Evolutionary conservation across 2,113 vertebrate species (phyloP).

Genomic region (Cryptomyrus ogoouensis): DNA sequence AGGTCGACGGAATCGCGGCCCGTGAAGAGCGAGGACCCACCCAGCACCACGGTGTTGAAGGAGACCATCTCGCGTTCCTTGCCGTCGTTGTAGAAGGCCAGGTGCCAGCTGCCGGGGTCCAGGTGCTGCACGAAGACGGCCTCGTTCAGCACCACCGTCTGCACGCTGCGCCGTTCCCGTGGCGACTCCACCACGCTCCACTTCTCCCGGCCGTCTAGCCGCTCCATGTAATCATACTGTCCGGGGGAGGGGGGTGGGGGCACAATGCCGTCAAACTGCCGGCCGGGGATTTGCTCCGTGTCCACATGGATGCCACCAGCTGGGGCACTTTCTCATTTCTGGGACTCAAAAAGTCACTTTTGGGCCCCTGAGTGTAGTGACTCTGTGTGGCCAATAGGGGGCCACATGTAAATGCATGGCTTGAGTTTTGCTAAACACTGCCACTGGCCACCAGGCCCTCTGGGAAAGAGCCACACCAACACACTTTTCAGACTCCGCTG

Average conservation of each 20-base stretch:
- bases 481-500: not conserved
- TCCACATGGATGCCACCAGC: not conserved
- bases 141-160: constrained; percentile 80
- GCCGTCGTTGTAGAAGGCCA: constrained; percentile 85
- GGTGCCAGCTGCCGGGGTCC: constrained; percentile 77
- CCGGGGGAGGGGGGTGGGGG: not conserved
- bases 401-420: not conserved
- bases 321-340: not conserved
- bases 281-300: not conserved
- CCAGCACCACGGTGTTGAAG: constrained; percentile 73
- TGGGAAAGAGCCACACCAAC: not conserved
- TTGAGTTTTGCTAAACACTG: not conserved
- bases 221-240: constrained; percentile 87
- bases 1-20: not conserved
- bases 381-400: not conserved
- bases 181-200: constrained; percentile 83
- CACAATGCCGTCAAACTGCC: not conserved
- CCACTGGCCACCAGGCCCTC: not conserved
- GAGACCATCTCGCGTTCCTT: constrained; percentile 79
- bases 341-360: not conserved
- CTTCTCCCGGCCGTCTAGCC: constrained; percentile 81
- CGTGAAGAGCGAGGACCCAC: constrained; percentile 48
- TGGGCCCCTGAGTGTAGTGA: not conserved
- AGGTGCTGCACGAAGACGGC: constrained; percentile 80
- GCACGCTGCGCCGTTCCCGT: constrained; percentile 73